These are phyloP conservation scores for Zeuzera pyrina DNA, from an alignment of 2,888 invertebrate genomes.

Conservation along the genomic window DNA sequence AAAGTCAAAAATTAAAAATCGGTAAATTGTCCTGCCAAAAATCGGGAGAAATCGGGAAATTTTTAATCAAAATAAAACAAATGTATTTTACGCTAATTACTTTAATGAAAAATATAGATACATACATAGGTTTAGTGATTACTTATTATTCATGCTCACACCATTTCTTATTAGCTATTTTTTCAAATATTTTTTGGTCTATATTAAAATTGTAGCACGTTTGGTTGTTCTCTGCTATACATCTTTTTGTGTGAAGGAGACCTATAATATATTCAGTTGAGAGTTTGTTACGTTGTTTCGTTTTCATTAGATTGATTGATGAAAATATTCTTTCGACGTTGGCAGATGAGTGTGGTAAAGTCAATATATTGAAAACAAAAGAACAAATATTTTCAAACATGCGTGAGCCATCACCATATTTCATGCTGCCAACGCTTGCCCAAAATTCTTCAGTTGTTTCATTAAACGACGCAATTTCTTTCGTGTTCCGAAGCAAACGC, in stretches of 20 bases:
- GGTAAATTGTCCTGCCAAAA: too few species aligned
- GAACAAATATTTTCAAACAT: constrained; percentile 3
- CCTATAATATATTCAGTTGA: background rate
- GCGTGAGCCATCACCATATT: constrained; percentile 2
- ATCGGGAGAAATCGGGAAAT: too few species aligned
- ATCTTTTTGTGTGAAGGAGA: background rate
- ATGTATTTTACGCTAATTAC: too few species aligned
- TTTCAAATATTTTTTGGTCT: background rate
- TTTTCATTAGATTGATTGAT: constrained; percentile 2
- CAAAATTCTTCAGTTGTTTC: constrained; percentile 3
- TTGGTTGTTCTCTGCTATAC: background rate
- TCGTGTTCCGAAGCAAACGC: constrained; percentile 4
- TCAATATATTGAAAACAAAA: constrained; percentile 2
- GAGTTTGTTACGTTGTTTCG: constrained; percentile 1
- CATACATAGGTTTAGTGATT: too few species aligned
- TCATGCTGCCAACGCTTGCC: constrained; percentile 1
- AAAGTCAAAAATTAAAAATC: too few species aligned
- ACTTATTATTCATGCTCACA: too few species aligned
- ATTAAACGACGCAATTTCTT: constrained; percentile 1
- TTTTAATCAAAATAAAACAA: too few species aligned
- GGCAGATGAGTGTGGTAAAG: constrained; percentile 3
- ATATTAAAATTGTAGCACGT: background rate
- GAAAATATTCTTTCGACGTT: constrained; percentile 3
- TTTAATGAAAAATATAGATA: too few species aligned
- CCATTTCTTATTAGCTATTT: background rate